Evolutionary conservation across 2,888 invertebrate species (phyloP).

Genomic region (Harpalus rubripes): DNA sequence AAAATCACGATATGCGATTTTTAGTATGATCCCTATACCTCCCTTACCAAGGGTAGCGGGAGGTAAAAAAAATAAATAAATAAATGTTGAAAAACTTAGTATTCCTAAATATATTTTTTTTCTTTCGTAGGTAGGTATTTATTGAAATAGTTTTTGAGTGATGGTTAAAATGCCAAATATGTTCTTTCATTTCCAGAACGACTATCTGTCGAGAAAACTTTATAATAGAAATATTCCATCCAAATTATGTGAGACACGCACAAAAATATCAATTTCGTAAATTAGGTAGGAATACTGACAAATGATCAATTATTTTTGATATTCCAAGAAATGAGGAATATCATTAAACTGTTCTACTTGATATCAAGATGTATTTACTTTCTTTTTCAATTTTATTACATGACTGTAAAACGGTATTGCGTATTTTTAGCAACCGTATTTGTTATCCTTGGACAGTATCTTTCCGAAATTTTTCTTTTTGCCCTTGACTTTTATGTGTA

Average conservation of each 20-base stretch:
- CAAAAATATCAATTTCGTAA: conserved; percentile 44
- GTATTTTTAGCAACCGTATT: conserved; percentile 37
- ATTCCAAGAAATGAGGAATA: not conserved
- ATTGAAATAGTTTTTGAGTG: not conserved
- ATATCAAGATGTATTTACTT: conserved; percentile 29
- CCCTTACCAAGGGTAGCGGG: too few species aligned
- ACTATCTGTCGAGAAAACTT: conserved; percentile 31
- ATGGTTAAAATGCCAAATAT: not conserved
- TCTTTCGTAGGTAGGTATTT: not conserved
- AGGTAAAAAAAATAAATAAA: too few species aligned
- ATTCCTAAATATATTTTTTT: too few species aligned
- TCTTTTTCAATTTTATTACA: not conserved
- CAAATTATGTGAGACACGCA: conserved; percentile 46
- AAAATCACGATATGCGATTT: too few species aligned
- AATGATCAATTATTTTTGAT: conserved; percentile 42
- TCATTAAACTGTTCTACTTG: not conserved
- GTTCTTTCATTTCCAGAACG: conserved; percentile 29
- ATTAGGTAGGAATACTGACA: conserved; percentile 12
- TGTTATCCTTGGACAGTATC: conserved; percentile 50
- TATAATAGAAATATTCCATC: conserved; percentile 39
- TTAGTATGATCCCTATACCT: too few species aligned
- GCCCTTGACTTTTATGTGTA: conserved; percentile 57
- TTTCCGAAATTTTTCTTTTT: conserved; percentile 45
- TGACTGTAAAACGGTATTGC: conserved; percentile 20
- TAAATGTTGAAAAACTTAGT: too few species aligned